These are phyloP conservation scores for Addax nasomaculatus DNA, from an alignment of 2,113 vertebrate genomes.

Conservation along the genomic window DNA sequence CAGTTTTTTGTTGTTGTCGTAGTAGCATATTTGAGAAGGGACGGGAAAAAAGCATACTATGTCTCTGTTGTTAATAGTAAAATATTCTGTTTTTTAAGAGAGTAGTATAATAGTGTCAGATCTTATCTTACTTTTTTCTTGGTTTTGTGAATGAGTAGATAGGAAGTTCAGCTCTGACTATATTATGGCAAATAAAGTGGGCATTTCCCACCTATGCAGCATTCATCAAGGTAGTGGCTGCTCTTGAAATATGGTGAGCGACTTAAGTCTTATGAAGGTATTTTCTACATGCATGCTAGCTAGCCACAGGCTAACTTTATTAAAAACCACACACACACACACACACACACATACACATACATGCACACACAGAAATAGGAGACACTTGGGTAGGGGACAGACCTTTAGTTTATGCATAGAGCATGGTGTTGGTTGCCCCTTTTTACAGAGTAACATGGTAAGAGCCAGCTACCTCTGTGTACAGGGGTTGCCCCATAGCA, in stretches of 20 bases:
- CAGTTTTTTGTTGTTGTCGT: not conserved
- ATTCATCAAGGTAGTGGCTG: not conserved
- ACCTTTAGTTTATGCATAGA: not conserved
- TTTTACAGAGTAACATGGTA: not conserved
- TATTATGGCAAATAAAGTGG: not conserved
- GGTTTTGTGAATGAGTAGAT: not conserved
- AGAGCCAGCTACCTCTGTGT: not conserved
- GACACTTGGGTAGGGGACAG: not conserved
- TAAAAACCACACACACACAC: not conserved
- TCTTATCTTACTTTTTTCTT: not conserved
- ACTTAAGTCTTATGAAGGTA: not conserved
- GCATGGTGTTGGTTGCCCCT: not conserved
- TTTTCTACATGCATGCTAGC: not conserved
- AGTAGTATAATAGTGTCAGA: not conserved
- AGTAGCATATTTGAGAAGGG: not conserved
- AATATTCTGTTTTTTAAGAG: not conserved
- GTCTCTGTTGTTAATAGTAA: not conserved
- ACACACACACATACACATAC: not conserved
- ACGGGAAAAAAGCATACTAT: not conserved
- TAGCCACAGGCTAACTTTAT: not conserved
- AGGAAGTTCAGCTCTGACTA: not conserved
- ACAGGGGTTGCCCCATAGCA: not conserved
- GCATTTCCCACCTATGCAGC: not conserved
- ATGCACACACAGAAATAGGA: not conserved
- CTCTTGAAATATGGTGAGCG: not conserved